phyloP scores from a whole-genome alignment of 2,888 invertebrate genomes.

The Muscina levida region DNA sequence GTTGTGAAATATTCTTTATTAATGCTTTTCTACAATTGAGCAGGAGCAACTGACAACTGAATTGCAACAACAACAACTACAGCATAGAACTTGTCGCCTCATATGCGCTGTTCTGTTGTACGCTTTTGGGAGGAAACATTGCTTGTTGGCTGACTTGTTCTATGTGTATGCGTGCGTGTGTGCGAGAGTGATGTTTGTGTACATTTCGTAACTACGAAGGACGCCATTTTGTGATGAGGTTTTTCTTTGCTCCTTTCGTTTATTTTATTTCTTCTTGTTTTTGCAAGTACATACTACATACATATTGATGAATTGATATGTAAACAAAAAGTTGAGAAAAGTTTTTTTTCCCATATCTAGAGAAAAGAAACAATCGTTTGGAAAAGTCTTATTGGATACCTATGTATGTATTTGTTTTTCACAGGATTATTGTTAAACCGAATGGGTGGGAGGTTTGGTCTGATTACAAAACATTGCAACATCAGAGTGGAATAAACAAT shows the following conservation, averaged over 20 bases:
- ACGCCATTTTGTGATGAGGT: conserved; percentile 36
- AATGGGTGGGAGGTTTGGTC: neutral
- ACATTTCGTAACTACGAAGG: neutral
- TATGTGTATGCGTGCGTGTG: neutral
- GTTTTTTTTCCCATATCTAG: neutral
- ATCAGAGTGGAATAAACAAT: too few relatives aligned
- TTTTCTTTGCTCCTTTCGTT: neutral
- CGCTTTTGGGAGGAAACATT: neutral
- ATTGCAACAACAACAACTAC: too few relatives aligned
- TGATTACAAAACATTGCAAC: too few relatives aligned
- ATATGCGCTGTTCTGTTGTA: conserved; percentile 13
- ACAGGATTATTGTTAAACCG: neutral
- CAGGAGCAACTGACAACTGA: too few relatives aligned
- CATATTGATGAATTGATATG: neutral
- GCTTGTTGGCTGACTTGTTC: neutral
- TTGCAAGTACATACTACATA: too few relatives aligned
- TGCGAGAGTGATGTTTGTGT: neutral
- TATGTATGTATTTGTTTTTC: neutral
- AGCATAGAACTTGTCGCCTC: too few relatives aligned
- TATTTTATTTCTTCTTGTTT: too few relatives aligned
- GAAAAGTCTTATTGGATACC: too few relatives aligned
- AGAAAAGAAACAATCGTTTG: too few relatives aligned
- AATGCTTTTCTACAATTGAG: too few relatives aligned
- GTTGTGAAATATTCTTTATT: too few relatives aligned
- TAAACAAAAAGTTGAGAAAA: neutral